A percentile compares a stretch with the other conserved stretches of the same genome.
Evolutionary conservation across 2,113 vertebrate species (phyloP).

Genomic region (Danionella cerebrum): DNA sequence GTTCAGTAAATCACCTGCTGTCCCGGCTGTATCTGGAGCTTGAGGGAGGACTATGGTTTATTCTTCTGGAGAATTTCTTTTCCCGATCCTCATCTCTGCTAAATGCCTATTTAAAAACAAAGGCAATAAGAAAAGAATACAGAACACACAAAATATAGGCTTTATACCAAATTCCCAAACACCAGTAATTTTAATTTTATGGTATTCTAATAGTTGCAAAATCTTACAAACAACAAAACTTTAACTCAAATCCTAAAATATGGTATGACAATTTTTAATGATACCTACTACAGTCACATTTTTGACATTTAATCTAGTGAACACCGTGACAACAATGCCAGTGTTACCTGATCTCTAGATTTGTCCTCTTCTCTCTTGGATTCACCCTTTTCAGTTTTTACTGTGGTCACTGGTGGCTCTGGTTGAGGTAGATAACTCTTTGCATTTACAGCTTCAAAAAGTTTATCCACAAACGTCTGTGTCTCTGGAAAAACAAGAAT

Average conservation of each 20-base stretch:
- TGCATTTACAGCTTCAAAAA: slow-evolving; percentile 94
- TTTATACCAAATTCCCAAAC: too few species aligned
- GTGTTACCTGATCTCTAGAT: too few species aligned
- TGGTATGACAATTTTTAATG: too few species aligned
- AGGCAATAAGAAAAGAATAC: neutral
- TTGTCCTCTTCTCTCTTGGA: slow-evolving; percentile 80
- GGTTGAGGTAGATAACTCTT: slow-evolving; percentile 91
- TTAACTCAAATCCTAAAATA: too few species aligned
- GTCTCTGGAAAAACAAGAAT: slow-evolving; percentile 70
- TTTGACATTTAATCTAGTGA: too few species aligned
- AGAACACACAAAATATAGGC: too few species aligned
- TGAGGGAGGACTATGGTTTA: slow-evolving; percentile 90
- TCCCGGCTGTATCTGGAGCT: slow-evolving; percentile 90
- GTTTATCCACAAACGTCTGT: slow-evolving; percentile 92
- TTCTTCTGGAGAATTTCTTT: slow-evolving; percentile 87
- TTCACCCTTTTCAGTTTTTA: slow-evolving; percentile 86
- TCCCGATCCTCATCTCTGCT: slow-evolving; percentile 88
- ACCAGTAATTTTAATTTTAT: too few species aligned
- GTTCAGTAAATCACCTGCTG: slow-evolving; percentile 83
- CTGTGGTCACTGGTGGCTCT: slow-evolving; percentile 66
- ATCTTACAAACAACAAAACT: too few species aligned
- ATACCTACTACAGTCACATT: too few species aligned
- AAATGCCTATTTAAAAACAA: slow-evolving; percentile 48
- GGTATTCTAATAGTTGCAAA: too few species aligned
- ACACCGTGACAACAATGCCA: too few species aligned